Percentiles rank a stretch among this genome's conserved stretches.
These are phyloP conservation scores for Papilio machaon DNA, from an alignment of 1,140 invertebrate genomes.

Conservation along the genomic window DNA sequence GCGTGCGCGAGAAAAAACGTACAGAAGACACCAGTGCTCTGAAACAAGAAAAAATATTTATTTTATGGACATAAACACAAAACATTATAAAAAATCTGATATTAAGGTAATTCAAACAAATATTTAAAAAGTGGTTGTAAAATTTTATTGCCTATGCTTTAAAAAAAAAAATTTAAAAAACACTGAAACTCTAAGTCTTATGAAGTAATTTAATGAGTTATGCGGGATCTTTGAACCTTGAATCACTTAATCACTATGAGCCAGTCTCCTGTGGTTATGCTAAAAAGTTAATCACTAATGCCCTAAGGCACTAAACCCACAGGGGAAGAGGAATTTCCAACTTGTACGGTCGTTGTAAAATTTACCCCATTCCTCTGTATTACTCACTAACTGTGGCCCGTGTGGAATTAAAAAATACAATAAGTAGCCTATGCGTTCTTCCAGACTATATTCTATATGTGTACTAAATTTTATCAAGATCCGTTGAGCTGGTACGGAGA, in stretches of 20 bases:
- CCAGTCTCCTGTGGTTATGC: too few relatives aligned
- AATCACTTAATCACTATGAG: background rate
- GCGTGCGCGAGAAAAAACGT: constrained; percentile 76
- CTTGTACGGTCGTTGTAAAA: too few relatives aligned
- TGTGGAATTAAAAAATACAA: too few relatives aligned
- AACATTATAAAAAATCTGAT: background rate
- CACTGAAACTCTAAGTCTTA: background rate
- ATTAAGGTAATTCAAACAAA: background rate
- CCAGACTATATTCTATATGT: too few relatives aligned
- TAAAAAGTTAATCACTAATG: too few relatives aligned
- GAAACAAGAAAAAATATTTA: constrained; percentile 55
- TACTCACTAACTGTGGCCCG: too few relatives aligned
- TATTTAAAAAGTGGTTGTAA: background rate
- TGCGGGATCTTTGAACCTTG: background rate
- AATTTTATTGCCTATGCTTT: background rate
- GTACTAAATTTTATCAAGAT: too few relatives aligned
- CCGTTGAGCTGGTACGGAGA: too few relatives aligned
- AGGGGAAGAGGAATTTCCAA: too few relatives aligned
- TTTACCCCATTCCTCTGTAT: too few relatives aligned
- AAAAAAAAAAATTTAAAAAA: background rate
- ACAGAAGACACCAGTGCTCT: constrained; percentile 78
- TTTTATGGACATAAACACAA: background rate
- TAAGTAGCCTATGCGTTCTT: too few relatives aligned
- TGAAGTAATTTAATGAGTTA: constrained; percentile 33
- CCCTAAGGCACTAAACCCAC: background rate